Base-by-base conservation (phyloP, 1,140 invertebrate genomes). In the Copidosoma floridanum region DNA sequence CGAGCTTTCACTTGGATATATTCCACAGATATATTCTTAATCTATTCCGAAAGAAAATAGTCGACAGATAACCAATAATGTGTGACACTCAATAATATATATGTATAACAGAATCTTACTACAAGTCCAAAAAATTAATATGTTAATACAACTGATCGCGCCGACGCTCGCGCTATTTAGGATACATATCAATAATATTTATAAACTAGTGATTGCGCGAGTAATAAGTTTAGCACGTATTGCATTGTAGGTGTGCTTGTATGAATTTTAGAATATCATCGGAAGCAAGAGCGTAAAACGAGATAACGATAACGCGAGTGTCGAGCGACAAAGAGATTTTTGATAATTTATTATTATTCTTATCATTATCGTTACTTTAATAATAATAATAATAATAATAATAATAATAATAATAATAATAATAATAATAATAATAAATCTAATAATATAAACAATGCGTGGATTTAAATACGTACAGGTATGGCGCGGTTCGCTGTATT, bases 41-140 rank as follows among this genome's bases (percentile, higher is more conserved):
- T 77, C 73, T 73, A 72, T 75, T 77, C 73, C 68, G 64, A 78
- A 61, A n/a, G 38, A 57, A 55, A 60, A 77, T 71, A 77, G 69
- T 78, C 73, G 72, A 72, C 48, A 52, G 56, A 52, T 59, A 59
- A 52, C 52, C 38, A n/a, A n/a, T n/a, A n/a, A 44, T 50, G 74
- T 78, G 71, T 77, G 71, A 80, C 76, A 78, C 74, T 77, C 75
- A 79, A 70, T 76, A n/a, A 41, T 32, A 41, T 41, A 55, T 54
- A 60, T 61, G 77, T 78, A 71, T 80, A 79, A 80, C 71, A 77
- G 70, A 77, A 79, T n/a, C n/a, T 67, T 78, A 77, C 75, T 78
- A 79, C 75, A 75, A 76, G 67, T 78, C 66, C 67, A 79, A 73
- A 74, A n/a, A n/a, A 74, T 76, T 65, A 71, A 41, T 57, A 41